Conservation (phyloP, 2,888 invertebrate genomes). For the Sinopyrophorus schimmeli region DNA sequence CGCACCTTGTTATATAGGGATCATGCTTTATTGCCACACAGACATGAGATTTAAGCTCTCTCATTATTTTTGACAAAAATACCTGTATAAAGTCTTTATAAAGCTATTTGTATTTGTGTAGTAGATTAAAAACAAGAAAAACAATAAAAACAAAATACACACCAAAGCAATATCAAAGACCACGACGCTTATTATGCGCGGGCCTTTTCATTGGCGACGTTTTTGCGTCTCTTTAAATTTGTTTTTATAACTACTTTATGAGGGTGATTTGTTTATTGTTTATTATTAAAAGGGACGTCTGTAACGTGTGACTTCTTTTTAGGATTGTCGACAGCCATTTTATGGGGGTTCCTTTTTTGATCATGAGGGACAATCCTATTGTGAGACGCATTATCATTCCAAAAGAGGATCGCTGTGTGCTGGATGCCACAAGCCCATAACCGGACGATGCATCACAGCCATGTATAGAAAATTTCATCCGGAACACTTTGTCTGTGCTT, state of each 20-base stretch:
- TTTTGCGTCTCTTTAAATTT: neutral
- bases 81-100: conserved; percentile 57
- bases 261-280: too few relatives aligned
- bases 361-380: conserved; percentile 96
- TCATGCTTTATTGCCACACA: too few relatives aligned
- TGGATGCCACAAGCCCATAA: conserved; percentile 96
- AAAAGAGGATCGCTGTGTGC: conserved; percentile 96
- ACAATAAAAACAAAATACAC: conserved; percentile 37
- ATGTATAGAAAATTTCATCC: conserved; percentile 99
- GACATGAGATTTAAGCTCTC: conserved; percentile 12
- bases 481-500: conserved; percentile 99
- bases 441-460: conserved; percentile 96
- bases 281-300: too few relatives aligned
- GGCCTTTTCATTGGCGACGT: neutral
- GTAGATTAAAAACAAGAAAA: conserved; percentile 47
- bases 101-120: conserved; percentile 59
- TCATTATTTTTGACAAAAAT: conserved; percentile 41
- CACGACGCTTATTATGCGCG: neutral
- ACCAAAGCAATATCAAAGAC: conserved; percentile 27
- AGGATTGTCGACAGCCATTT: conserved; percentile 98
- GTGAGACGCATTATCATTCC: conserved; percentile 98
- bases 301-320: too few relatives aligned
- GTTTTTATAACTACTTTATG: too few relatives aligned
- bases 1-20: too few relatives aligned
- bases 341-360: conserved; percentile 98